phyloP scores from a whole-genome alignment of 2,797 vertebrate genomes.

The Oreonectes daqikongensis region DNA sequence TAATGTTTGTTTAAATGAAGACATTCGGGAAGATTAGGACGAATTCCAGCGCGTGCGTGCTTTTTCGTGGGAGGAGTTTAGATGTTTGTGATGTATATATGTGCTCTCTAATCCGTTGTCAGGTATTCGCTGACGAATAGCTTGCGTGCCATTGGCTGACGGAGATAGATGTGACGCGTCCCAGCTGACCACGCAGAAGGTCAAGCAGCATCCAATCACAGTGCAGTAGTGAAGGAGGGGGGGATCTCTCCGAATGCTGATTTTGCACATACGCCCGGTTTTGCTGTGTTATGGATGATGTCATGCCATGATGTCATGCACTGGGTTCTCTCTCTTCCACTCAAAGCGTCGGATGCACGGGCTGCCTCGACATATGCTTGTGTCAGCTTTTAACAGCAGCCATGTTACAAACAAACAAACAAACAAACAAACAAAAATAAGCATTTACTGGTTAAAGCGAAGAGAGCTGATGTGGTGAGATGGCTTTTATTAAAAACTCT shows the following conservation, averaged over 20 bases:
- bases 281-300: slow-evolving; percentile 13
- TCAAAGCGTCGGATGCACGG: slow-evolving; percentile 2
- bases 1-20: slow-evolving; percentile 17
- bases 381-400: slow-evolving; percentile 32
- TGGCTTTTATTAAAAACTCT: slow-evolving; percentile 29
- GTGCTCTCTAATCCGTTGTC: slow-evolving; percentile 32
- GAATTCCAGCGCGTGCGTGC: neutral
- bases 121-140: slow-evolving; percentile 53
- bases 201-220: slow-evolving; percentile 59
- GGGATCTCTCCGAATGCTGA: slow-evolving; percentile 4
- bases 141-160: slow-evolving; percentile 56
- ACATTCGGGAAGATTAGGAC: neutral
- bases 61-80: slow-evolving; percentile 29
- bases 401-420: slow-evolving; percentile 11
- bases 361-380: slow-evolving; percentile 29
- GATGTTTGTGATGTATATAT: slow-evolving; percentile 28
- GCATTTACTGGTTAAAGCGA: neutral
- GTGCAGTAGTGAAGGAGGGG: slow-evolving; percentile 1
- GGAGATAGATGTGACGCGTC: slow-evolving; percentile 70
- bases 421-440: slow-evolving; percentile 4
- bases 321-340: slow-evolving; percentile 23
- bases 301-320: slow-evolving; percentile 30
- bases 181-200: slow-evolving; percentile 68
- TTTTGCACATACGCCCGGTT: slow-evolving; percentile 9
- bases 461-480: slow-evolving; percentile 27